Evolutionary conservation across 2,113 vertebrate species (phyloP), one percentile per base, ranked within the genome.

Genomic region (Salvelinus alpinus): DNA sequence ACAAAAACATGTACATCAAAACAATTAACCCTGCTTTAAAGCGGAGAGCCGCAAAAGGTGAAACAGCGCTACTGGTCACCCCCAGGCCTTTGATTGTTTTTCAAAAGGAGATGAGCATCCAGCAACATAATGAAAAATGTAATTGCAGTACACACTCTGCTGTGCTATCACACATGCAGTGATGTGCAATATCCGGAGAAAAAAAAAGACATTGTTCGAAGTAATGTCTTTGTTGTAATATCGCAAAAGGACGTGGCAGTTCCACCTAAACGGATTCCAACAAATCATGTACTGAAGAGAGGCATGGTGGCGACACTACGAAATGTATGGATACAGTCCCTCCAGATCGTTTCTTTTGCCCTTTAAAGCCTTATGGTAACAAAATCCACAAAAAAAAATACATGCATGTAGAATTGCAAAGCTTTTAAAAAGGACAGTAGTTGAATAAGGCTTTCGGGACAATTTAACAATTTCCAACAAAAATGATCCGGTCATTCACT

Each of bases 371-470:
- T 24, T 62, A 20, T 20, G 54, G 16, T 57, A 57, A 62, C 18
- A 62, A 62, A 62, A 62, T 54, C 51, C 59, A 62, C 11, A 0
- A 0, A 60, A 3, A 14, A n/a, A n/a, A 60, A 57, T 18, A 57
- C 29, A 34, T 34, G 7, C 4, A 57, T 20, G 54, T 57, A 20
- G 3, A 57, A 62, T 9, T 9, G 59, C 59, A 62, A 62, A 62
- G 59, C n/a, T 62, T 62, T 62, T 24, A 22, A 22, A 22, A 62
- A 34, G 31, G 59, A 62, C 13, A 22, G 6, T 18, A 77, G 65
- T 73, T 76, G 24, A 72, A 64, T 69, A 82, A 85, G 78, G 73
- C 76, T 70, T 24, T 78, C 11, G 13, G 64, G 54, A 71, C 13
- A 73, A 62, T 11, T 7, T 5, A 16, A 57, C 54, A 54, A 54